phyloP scores from a whole-genome alignment of 2,888 invertebrate species.

The Subacronicta megacephala region DNA sequence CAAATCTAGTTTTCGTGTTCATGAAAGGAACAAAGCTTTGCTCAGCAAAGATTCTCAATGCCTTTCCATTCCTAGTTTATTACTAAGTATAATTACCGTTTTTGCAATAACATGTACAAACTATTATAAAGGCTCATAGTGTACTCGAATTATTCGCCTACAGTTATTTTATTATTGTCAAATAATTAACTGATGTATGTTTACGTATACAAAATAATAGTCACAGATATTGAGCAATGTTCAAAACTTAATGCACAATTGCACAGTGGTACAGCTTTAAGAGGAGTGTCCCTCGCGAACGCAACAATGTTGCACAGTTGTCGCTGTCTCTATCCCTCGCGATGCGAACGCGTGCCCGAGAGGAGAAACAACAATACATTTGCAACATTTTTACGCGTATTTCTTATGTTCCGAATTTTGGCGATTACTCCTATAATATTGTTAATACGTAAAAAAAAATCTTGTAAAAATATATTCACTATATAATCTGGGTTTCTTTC shows the following conservation, averaged over 20 bases:
- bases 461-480: no score
- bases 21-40: conserved; percentile 26
- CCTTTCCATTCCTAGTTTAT: conserved; percentile 46
- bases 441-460: no score
- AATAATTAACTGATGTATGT: conserved; percentile 25
- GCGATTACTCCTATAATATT: no score
- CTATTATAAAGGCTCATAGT: not conserved
- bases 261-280: conserved; percentile 1
- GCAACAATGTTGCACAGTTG: no score
- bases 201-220: conserved; percentile 27
- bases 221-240: conserved; percentile 35
- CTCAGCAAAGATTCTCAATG: conserved; percentile 12
- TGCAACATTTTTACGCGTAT: no score
- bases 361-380: no score
- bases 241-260: conserved; percentile 26
- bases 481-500: no score
- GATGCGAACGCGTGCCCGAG: no score
- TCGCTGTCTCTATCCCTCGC: no score
- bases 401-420: no score
- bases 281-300: no score
- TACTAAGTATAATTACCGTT: conserved; percentile 17
- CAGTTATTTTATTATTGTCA: conserved; percentile 23
- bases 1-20: conserved; percentile 19
- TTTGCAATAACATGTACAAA: conserved; percentile 7
- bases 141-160: conserved; percentile 11